Conservation (phyloP, 2,113 vertebrate genomes). For the Salvelinus sp. region DNA sequence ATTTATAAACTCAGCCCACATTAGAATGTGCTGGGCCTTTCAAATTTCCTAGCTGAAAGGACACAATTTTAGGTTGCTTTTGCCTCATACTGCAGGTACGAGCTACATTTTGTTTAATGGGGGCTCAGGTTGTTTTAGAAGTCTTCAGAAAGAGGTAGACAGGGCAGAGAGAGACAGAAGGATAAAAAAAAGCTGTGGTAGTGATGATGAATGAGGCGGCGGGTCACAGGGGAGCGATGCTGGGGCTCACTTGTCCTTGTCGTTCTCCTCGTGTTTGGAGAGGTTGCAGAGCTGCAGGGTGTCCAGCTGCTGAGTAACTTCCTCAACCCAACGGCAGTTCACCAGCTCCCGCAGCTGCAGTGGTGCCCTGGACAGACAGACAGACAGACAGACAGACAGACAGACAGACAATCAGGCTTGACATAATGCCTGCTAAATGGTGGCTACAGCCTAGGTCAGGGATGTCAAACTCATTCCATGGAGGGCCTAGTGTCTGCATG, state of each 20-base stretch:
- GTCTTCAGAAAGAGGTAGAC: neutral
- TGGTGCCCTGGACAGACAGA: conserved; percentile 77
- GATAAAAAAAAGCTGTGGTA: no score
- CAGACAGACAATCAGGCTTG: conserved; percentile 6
- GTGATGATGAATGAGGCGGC: neutral
- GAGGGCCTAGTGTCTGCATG: no score
- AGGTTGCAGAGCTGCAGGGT: conserved; percentile 96
- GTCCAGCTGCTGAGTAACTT: conserved; percentile 96
- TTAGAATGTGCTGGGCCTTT: neutral
- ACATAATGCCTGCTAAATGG: no score
- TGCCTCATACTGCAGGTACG: neutral
- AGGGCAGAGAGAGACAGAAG: no score
- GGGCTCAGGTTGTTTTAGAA: neutral
- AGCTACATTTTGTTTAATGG: neutral
- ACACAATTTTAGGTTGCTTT: neutral
- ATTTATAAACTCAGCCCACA: neutral
- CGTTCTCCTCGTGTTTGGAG: conserved; percentile 95
- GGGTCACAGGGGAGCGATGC: neutral
- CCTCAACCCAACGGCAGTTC: conserved; percentile 98
- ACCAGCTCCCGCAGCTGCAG: conserved; percentile 95
- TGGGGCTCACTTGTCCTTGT: conserved; percentile 90
- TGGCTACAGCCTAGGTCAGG: no score
- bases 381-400: conserved; percentile 4
- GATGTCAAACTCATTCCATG: no score
- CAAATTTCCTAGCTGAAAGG: neutral